Conservation (phyloP, 2,797 vertebrate species). For the Mastacembelus armatus region DNA sequence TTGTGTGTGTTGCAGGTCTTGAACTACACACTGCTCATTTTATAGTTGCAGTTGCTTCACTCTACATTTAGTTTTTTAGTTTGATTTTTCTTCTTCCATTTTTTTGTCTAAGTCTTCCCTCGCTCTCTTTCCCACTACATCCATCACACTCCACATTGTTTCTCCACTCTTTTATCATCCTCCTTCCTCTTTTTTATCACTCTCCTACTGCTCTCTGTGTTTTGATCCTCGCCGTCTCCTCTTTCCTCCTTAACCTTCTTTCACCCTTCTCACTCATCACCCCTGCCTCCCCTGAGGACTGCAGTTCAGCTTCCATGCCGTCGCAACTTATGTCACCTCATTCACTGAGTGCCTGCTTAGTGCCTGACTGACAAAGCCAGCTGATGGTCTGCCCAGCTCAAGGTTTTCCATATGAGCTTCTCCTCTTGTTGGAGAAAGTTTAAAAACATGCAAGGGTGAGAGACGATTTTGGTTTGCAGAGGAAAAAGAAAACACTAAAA, state of each 20-base stretch:
- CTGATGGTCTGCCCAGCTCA: conserved; percentile 42
- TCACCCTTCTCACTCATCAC: conserved; percentile 30
- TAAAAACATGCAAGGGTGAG: background rate
- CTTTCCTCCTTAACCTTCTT: conserved; percentile 39
- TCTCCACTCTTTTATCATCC: background rate
- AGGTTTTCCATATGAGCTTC: background rate
- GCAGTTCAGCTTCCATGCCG: conserved; percentile 31
- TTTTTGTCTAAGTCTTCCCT: background rate
- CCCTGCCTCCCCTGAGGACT: conserved; percentile 10
- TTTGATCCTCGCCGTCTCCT: conserved; percentile 33
- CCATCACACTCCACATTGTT: background rate
- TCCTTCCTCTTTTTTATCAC: conserved; percentile 3
- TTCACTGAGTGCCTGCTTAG: conserved; percentile 35
- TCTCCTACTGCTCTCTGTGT: conserved; percentile 1
- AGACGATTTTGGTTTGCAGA: background rate
- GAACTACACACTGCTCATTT: no score
- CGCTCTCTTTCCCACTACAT: background rate
- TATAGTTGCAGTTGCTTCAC: no score
- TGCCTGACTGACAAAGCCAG: conserved; percentile 75
- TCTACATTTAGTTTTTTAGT: background rate
- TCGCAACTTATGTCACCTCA: conserved; percentile 55
- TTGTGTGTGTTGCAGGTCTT: no score
- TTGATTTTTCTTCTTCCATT: no score
- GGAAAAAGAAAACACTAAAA: background rate
- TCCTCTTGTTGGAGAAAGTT: background rate